phyloP scores from a whole-genome alignment of 2,113 vertebrate genomes.

The Tupaia tana region DNA sequence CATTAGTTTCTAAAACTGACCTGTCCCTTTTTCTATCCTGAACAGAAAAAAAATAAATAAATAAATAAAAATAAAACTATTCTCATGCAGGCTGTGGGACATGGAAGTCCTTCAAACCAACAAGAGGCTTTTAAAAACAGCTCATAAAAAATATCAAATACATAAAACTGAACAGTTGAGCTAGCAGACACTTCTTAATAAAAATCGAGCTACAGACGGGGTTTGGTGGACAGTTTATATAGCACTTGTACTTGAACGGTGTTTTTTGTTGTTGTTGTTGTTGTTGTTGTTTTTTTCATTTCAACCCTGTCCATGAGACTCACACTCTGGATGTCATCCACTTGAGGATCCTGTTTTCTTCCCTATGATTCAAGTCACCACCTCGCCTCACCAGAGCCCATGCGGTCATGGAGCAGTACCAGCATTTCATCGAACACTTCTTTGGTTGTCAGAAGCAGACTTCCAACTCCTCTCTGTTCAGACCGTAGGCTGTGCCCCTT shows the following conservation, averaged over 20 bases:
- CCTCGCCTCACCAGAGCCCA: background rate
- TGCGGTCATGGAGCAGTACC: background rate
- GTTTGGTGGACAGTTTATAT: background rate
- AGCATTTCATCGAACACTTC: background rate
- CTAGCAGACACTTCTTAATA: background rate
- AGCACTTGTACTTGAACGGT: too few relatives aligned
- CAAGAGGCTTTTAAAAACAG: background rate
- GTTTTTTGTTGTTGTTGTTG: background rate
- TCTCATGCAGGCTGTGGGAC: background rate
- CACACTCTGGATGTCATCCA: background rate
- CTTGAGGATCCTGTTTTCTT: background rate
- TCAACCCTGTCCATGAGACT: background rate
- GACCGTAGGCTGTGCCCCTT: background rate
- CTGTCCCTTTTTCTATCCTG: background rate
- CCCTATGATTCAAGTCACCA: background rate
- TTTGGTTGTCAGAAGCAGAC: background rate
- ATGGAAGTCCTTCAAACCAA: background rate
- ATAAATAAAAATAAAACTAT: background rate
- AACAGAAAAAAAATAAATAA: background rate
- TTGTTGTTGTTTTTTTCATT: background rate
- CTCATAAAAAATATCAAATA: background rate
- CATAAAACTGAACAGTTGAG: background rate
- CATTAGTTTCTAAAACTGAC: constrained; percentile 5
- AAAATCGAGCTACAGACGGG: background rate
- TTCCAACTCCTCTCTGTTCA: background rate